These are phyloP conservation scores for Piscicola geometra DNA, from an alignment of 2,888 invertebrate genomes.

Conservation along the genomic window DNA sequence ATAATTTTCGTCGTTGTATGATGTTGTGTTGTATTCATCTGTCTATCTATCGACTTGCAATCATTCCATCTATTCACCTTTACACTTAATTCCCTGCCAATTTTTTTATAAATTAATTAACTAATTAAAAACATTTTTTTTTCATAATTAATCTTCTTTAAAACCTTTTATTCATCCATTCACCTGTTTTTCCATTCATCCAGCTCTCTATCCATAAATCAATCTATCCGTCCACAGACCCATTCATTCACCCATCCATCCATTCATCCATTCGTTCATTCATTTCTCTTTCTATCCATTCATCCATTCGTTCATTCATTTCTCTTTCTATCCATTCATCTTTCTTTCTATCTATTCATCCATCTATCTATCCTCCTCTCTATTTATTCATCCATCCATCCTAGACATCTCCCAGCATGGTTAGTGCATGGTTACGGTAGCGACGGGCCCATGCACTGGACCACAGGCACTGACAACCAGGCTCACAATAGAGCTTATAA, in stretches of 20 bases:
- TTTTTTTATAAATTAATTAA: too few relatives aligned
- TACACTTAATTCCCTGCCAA: too few relatives aligned
- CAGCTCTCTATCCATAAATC: background rate
- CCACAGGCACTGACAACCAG: conserved; percentile 24
- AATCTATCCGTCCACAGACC: background rate
- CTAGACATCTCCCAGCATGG: conserved; percentile 44
- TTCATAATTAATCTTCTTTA: too few relatives aligned
- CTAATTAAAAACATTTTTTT: too few relatives aligned
- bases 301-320: background rate
- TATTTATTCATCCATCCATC: too few relatives aligned
- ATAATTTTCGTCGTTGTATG: too few relatives aligned
- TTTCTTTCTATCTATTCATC: background rate
- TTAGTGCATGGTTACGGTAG: conserved; percentile 43
- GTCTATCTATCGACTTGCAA: too few relatives aligned
- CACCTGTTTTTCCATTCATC: background rate
- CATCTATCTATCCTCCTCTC: background rate
- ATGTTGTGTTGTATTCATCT: too few relatives aligned
- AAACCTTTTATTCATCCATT: too few relatives aligned
- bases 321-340: too few relatives aligned
- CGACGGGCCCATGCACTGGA: conserved; percentile 41
- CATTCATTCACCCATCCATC: background rate
- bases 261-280: background rate
- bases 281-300: background rate
- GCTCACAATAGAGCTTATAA: background rate
- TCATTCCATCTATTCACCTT: too few relatives aligned